Evolutionary conservation across 1,140 invertebrate genomes (phyloP), one percentile per base, ranked within the genome.

Genomic region (Leptinotarsa lineolata): DNA sequence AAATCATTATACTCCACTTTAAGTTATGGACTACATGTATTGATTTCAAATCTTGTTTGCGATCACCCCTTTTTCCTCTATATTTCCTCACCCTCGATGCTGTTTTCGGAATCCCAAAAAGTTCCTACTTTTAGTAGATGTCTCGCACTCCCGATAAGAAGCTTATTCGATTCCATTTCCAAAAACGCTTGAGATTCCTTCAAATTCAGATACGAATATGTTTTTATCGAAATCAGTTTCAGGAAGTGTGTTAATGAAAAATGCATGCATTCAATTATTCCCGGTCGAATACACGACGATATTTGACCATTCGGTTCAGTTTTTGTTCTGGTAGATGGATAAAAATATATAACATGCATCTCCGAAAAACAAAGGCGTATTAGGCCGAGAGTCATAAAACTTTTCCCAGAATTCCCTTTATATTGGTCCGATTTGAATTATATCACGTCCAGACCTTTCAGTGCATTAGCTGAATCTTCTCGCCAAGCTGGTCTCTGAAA

Each of bases 391-490:
- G 46, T 54, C 48, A 54, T 54, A 54, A 54, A 54, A 54, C 48
- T 54, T 54, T n/a, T 2, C n/a, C 15, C n/a, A 54, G n/a, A 54
- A 15, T 12, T 54, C 15, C 48, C 48, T 16, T 54, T 54, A 54
- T 54, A 54, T 54, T 54, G 48, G 48, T 54, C 48, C 15, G 48
- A 54, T 54, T 54, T 54, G n/a, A 54, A 54, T 54, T 54, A 54
- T 54, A 54, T 54, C 48, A 54, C 48, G 48, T 54, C 48, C 48
- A 54, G 48, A 54, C 48, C 48, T 54, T 54, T 54, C 48, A 54
- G 15, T 54, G 15, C 48, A 54, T 54, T 54, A 54, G 48, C n/a
- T n/a, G 48, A 54, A n/a, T 54, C n/a, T 54, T n/a, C 48, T 54
- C 15, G 48, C 11, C n/a, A n/a, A 54, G n/a, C 48, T 54, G 48